A percentile compares a stretch with the other conserved stretches of the same genome.
Evolutionary conservation across 2,113 vertebrate species (phyloP).

Genomic region (Corvus moneduloides): DNA sequence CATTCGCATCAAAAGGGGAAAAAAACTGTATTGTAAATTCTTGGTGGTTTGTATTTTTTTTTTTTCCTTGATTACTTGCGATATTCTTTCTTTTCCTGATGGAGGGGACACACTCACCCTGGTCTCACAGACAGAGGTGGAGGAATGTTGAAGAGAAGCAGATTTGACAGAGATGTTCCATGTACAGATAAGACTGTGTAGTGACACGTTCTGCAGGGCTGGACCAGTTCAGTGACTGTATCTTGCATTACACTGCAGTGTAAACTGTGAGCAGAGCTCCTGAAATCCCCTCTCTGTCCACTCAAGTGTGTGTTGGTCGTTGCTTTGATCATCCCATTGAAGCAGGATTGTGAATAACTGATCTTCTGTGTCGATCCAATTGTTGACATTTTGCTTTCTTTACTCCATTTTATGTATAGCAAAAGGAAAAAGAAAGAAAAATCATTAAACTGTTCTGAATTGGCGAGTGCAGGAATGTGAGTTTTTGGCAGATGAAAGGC

Average conservation of each 20-base stretch:
- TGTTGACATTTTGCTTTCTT: slow-evolving; percentile 57
- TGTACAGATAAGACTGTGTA: slow-evolving; percentile 18
- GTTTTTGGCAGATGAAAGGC: slow-evolving; percentile 10
- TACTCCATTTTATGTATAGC: slow-evolving; percentile 45
- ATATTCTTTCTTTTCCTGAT: slow-evolving; percentile 41
- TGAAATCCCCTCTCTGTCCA: slow-evolving; percentile 36
- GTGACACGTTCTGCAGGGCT: slow-evolving; percentile 37
- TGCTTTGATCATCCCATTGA: slow-evolving; percentile 41
- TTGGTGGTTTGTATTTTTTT: not conserved
- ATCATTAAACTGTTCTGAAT: slow-evolving; percentile 65
- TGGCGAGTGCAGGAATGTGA: slow-evolving; percentile 56
- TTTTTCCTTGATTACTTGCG: slow-evolving; percentile 18
- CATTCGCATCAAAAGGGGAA: slow-evolving; percentile 73
- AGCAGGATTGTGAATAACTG: slow-evolving; percentile 48
- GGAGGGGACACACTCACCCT: slow-evolving; percentile 15
- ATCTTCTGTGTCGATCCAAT: slow-evolving; percentile 41
- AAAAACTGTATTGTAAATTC: slow-evolving; percentile 50
- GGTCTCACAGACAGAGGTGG: slow-evolving; percentile 49
- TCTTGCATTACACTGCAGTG: slow-evolving; percentile 24
- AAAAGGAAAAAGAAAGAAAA: slow-evolving; percentile 17
- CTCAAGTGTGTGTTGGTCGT: slow-evolving; percentile 35
- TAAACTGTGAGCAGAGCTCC: slow-evolving; percentile 21
- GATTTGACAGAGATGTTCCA: slow-evolving; percentile 31
- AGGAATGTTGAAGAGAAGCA: slow-evolving; percentile 49
- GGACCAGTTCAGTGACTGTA: not conserved